Percentiles rank a stretch among this genome's conserved stretches.
Evolutionary conservation across 2,797 vertebrate genomes (phyloP).

Genomic region (Limosa lapponica): DNA sequence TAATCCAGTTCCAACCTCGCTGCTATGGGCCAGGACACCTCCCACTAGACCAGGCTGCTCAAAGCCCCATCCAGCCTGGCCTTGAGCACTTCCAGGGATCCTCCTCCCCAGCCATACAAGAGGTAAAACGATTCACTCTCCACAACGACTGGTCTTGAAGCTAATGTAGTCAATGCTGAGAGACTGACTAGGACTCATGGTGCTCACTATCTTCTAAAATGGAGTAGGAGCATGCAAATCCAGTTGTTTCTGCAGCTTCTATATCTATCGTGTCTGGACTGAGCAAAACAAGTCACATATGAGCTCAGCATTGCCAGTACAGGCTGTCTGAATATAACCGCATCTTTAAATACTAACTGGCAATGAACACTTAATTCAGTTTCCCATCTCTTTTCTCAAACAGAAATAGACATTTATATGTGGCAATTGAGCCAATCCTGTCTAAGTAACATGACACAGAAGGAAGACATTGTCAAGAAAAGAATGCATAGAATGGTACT

Average conservation of each 20-base stretch:
- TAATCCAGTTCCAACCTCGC: background rate
- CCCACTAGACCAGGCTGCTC: background rate
- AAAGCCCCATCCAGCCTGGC: background rate
- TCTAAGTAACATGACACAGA: background rate
- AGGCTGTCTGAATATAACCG: background rate
- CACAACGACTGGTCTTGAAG: fast-evolving
- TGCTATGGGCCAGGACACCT: background rate
- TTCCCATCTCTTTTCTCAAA: background rate
- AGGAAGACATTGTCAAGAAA: background rate
- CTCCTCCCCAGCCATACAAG: fast-evolving
- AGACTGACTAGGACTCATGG: background rate
- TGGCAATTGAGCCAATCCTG: background rate
- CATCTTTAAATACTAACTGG: background rate
- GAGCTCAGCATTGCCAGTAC: background rate
- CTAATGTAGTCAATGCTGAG: background rate
- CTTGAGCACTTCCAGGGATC: background rate
- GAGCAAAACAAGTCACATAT: background rate
- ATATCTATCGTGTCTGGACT: fast-evolving
- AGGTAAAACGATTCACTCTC: background rate
- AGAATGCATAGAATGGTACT: background rate
- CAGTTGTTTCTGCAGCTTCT: background rate
- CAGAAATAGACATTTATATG: background rate
- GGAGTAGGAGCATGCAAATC: background rate
- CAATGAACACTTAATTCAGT: background rate
- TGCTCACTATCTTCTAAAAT: background rate